Base-by-base conservation (phyloP, 2,888 invertebrate species). In the Thymelicus acteon region DNA sequence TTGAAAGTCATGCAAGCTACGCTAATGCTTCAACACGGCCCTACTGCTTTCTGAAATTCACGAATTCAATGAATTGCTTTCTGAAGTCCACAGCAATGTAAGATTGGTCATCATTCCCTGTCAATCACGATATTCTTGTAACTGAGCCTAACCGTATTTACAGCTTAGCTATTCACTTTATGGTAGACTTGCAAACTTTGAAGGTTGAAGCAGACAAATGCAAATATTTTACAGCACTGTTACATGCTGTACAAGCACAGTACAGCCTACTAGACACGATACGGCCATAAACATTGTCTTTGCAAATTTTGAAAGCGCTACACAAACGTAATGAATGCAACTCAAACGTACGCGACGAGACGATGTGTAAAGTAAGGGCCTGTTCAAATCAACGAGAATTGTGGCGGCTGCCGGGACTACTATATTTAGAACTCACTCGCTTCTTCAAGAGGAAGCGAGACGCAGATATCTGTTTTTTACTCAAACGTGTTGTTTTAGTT, bases 251-350 rank as follows among this genome's bases (percentile, higher is more conserved):
- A 52, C 19, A 19, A 10, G 24, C 31, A 31, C 31, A 12, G 12
- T 12, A 31, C 31, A 31, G 31, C 31, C 12, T 12, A 31, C 57
- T 10, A 57, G 13, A 52, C 13, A 31, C 61, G 31, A 61, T 57
- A 70, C 60, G 70, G 60, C 44, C 60, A 70, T 64, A 60, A 70
- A 70, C 70, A 64, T 65, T 64, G 64, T 70, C 64, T 69, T 68
- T 64, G 64, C 64, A 64, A 64, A 64, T 70, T 64, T 60, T 57
- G 24, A 70, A 47, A 69, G 63, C 63, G n/a, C 69, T 70, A 64
- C 49, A 70, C 64, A 70, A 70, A 70, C 70, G 70, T 64, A 70
- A 70, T 70, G 64, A 70, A 70, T 70, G 70, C 70, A 70, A 70
- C 70, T 70, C 64, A 70, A 70, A 70, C 44, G 70, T 60, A 63